These are phyloP conservation scores for Anguilla pacifica DNA, from an alignment of 2,797 vertebrate genomes.

Conservation along the genomic window DNA sequence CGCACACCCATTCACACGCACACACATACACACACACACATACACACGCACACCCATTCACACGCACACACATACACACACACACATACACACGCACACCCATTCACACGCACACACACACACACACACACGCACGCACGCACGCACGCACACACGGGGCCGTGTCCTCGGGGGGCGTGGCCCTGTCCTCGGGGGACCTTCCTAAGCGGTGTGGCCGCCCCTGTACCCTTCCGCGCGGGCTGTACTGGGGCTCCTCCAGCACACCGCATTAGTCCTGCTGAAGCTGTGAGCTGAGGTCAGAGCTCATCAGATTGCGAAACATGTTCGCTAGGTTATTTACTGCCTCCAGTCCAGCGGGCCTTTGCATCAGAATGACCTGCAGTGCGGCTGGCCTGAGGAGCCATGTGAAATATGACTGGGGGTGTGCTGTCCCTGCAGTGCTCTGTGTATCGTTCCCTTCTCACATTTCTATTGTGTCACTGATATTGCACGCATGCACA, in stretches of 20 bases:
- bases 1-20: no score
- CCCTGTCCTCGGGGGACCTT: no score
- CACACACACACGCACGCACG: no score
- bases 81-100: no score
- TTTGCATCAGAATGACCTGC: not conserved
- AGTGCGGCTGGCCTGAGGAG: not conserved
- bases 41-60: no score
- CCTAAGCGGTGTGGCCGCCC: no score
- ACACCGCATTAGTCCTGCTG: not conserved
- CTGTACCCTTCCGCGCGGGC: not conserved
- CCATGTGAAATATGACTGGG: not conserved
- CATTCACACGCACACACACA: no score
- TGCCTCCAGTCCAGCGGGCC: not conserved
- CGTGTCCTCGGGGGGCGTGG: no score
- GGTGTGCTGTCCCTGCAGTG: not conserved
- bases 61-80: no score
- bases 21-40: no score
- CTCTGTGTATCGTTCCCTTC: not conserved
- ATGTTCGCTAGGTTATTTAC: no score
- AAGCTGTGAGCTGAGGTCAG: not conserved
- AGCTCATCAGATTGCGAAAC: constrained; percentile 5
- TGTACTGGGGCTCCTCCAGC: not conserved
- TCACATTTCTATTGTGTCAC: not conserved
- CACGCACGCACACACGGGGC: no score
- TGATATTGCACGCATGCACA: not conserved